Conservation (phyloP, 2,113 vertebrate genomes). For the Saimiri boliviensis region DNA sequence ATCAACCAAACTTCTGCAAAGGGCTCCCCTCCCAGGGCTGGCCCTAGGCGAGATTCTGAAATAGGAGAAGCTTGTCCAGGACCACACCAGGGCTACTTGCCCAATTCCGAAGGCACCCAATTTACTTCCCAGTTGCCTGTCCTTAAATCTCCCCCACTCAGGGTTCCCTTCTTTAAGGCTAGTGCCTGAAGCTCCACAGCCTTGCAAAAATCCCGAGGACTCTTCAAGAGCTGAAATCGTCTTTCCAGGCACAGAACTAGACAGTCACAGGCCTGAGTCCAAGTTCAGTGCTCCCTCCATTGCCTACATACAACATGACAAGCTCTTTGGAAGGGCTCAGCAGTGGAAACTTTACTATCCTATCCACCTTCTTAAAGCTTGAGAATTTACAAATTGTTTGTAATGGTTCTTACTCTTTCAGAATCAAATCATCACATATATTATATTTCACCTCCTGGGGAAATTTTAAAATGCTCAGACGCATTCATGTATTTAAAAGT, state of each 20-base stretch:
- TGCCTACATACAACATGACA: neutral
- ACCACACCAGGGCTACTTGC: neutral
- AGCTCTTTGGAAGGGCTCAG: neutral
- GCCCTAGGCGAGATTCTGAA: neutral
- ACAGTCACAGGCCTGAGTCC: neutral
- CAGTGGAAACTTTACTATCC: neutral
- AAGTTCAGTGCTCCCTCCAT: neutral
- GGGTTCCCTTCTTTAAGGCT: neutral
- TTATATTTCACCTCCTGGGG: neutral
- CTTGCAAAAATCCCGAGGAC: neutral
- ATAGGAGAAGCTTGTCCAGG: neutral
- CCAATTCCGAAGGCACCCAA: neutral
- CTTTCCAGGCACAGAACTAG: neutral
- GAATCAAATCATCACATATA: neutral
- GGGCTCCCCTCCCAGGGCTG: neutral
- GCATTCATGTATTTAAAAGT: neutral
- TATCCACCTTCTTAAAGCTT: neutral
- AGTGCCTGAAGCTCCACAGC: neutral
- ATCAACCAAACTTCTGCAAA: neutral
- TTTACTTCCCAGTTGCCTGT: neutral
- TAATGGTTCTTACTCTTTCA: neutral
- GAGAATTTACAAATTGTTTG: neutral
- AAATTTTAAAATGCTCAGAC: conserved; percentile 24
- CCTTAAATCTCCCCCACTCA: neutral
- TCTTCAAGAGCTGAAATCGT: neutral